Evolutionary conservation across 1,140 invertebrate genomes (phyloP), one percentile per base, ranked within the genome.

Genomic region (Gryon sp.): DNA sequence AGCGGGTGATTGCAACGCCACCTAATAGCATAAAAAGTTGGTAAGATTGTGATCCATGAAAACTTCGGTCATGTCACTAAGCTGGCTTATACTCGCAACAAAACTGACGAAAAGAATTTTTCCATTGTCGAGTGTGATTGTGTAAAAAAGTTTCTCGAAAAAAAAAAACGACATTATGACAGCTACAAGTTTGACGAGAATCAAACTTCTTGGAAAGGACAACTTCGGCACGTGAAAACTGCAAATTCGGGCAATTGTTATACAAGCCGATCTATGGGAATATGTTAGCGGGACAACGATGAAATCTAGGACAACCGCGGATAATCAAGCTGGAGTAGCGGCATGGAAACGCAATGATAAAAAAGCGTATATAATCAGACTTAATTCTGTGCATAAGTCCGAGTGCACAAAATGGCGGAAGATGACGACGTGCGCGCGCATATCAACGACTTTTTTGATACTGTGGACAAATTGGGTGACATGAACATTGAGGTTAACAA

Each of bases 401-500:
- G 6, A 43, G 8, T 14, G 60, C 45, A 55, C 15, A 66, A 59
- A 24, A 73, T 79, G 62, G 38, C 22, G n/a, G n/a, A n/a, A n/a
- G n/a, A n/a, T n/a, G 46, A 77, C 0, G 52, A 59, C 11, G 43
- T 68, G 24, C 22, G 30, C 11, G 30, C 30, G 30, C 48, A 53
- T 15, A 18, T 53, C 12, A 38, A 38, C 30, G 5, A 14, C 1
- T 53, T 53, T 11, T 53, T 53, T 12, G 50, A 53, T 34, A 8
- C 46, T 6, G 38, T 34, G 28, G 48, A 65, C 30, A 65, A 53
- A n/a, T 14, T 65, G 16, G 19, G 12, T n/a, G 34, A 53, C 1
- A 81, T 84, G 77, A 55, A 55, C n/a, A 46, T 83, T 6, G 24
- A 68, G 2, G 74, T 84, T 0, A 80, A 83, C 24, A n/a, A 16